Percentiles rank a stretch among this genome's conserved stretches.
These are phyloP conservation scores for Bombylius discolor DNA, from an alignment of 2,888 invertebrate genomes.

Conservation along the genomic window DNA sequence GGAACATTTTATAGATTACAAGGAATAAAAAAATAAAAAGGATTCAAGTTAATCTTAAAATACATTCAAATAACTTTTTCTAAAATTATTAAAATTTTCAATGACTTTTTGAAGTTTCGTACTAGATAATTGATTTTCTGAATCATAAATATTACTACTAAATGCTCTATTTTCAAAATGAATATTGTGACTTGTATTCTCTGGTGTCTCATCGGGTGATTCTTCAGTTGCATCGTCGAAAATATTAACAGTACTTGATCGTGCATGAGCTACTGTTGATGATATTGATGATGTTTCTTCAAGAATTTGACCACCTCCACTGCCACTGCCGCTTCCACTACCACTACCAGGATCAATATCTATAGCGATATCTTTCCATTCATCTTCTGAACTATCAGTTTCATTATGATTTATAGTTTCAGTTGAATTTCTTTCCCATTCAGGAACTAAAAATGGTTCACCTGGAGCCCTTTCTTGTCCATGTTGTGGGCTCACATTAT, in stretches of 20 bases:
- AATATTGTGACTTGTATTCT: not conserved
- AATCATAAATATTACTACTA: not conserved
- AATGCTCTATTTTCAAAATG: not conserved
- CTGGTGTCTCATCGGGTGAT: not conserved
- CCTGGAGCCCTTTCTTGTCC: slow-evolving; percentile 6
- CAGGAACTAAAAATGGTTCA: slow-evolving; percentile 11
- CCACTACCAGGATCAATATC: slow-evolving; percentile 16
- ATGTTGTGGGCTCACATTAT: not conserved
- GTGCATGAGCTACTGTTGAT: slow-evolving; percentile 17
- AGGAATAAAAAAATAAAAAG: too few relatives aligned
- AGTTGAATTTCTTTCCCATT: slow-evolving; percentile 11
- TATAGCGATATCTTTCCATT: slow-evolving; percentile 8
- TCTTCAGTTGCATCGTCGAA: slow-evolving; percentile 21
- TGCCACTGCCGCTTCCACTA: slow-evolving; percentile 16
- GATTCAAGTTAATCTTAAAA: not conserved
- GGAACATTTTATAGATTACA: too few relatives aligned
- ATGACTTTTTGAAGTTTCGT: not conserved
- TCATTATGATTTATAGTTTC: slow-evolving; percentile 1
- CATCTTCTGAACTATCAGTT: not conserved
- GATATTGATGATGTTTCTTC: not conserved
- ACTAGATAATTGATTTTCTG: not conserved
- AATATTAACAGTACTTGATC: slow-evolving; percentile 17
- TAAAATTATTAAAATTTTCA: not conserved
- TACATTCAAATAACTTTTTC: not conserved
- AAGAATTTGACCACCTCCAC: slow-evolving; percentile 16